Evolutionary conservation across 2,888 invertebrate genomes (phyloP), one percentile per base, ranked within the genome.

Genomic region (Dynastes grantii): DNA sequence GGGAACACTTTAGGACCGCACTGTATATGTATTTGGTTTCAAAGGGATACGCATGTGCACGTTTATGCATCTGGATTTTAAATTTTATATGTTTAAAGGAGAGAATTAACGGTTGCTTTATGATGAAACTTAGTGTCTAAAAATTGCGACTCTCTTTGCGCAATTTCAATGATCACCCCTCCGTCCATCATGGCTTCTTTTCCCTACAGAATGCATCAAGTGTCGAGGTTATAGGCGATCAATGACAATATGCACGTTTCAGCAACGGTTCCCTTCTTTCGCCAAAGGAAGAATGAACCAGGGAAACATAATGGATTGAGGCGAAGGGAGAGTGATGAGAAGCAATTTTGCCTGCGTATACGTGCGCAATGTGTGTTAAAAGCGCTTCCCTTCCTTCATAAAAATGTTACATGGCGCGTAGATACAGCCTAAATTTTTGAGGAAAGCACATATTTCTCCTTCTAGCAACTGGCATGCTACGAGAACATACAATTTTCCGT

Each of bases 241-340:
- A 81, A 81, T 81, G 81, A 80, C 80, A 81, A 80, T 79, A 79
- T 77, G 79, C 79, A 81, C 80, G 81, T 71, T 51, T 61, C n/a
- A 55, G 55, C 77, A 22, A 16, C 16, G 73, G 73, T 63, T 77
- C 45, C 76, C 67, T 81, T 76, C 79, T 68, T 76, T 68, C 67
- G 77, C 68, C 79, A 64, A 71, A 40, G 37, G 73, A 76, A 58
- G 61, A 73, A 73, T 58, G 45, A 61, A 73, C 40, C 73, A 75
- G 80, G 71, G 77, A 79, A 79, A 81, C 80, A 81, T 80, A 81
- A 81, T 81, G 81, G 81, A 79, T 80, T 75, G 81, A 76, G 79
- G 79, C 77, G 58, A 73, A 73, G 6, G 40, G 22, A n/a, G 68
- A 13, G 45, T 55, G 55, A 63, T 63, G 32, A 29, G 63, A 63